A percentile compares a stretch with the other conserved stretches of the same genome.
Conservation (phyloP, 2,888 invertebrate species). For the Trichopria drosophilae region DNA sequence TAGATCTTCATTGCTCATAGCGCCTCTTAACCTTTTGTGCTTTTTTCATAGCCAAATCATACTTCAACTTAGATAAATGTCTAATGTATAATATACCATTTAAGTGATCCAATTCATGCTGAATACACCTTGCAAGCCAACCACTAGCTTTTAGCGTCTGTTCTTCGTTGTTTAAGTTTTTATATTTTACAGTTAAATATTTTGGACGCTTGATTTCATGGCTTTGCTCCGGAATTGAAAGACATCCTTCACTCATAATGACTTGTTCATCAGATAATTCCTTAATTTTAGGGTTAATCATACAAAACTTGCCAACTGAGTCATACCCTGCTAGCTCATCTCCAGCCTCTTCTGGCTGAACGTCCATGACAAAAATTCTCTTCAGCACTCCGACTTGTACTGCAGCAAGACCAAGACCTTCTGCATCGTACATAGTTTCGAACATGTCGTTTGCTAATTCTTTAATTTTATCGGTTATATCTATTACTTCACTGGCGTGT, state of each 20-base stretch:
- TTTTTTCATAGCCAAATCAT: constrained; percentile 13
- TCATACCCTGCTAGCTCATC: constrained; percentile 10
- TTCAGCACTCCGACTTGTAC: constrained; percentile 17
- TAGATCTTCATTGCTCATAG: constrained; percentile 14
- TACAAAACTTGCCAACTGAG: constrained; percentile 15
- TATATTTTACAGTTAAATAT: constrained; percentile 10
- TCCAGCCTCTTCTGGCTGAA: constrained; percentile 6
- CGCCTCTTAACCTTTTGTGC: constrained; percentile 20
- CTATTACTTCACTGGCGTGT: constrained; percentile 14
- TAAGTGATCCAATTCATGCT: constrained; percentile 18
- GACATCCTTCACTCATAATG: constrained; percentile 11
- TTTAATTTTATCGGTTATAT: constrained; percentile 16
- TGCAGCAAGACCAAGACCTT: constrained; percentile 23
- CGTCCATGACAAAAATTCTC: constrained; percentile 17
- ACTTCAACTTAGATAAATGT: constrained; percentile 16
- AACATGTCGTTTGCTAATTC: constrained; percentile 23
- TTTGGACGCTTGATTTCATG: constrained; percentile 14
- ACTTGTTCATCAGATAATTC: constrained; percentile 8
- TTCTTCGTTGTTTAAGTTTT: constrained; percentile 11
- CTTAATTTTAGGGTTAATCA: constrained; percentile 14
- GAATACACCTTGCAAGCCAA: constrained; percentile 17
- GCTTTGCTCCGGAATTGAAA: constrained; percentile 12
- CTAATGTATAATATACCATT: constrained; percentile 15
- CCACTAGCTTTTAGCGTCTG: constrained; percentile 9
- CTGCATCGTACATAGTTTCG: constrained; percentile 22